A percentile compares a stretch with the other conserved stretches of the same genome.
These are phyloP conservation scores for Anarhynchus alexandrinus DNA, from an alignment of 2,113 vertebrate genomes.

Conservation along the genomic window DNA sequence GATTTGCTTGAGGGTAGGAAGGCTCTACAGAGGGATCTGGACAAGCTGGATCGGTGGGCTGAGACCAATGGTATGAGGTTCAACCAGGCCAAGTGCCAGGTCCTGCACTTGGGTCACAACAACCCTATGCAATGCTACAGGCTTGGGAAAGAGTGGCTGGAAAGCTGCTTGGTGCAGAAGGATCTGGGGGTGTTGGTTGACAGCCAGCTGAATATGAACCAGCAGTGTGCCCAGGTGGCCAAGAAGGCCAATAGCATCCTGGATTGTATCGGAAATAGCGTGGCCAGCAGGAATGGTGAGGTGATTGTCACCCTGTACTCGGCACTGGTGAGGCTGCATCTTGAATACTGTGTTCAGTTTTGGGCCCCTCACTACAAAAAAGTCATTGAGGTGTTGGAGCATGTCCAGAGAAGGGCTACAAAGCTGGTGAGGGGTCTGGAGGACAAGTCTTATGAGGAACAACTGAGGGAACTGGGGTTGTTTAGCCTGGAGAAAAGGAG, in stretches of 20 bases:
- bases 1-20: background rate
- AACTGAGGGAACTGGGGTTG: background rate
- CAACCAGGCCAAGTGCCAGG: background rate
- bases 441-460: background rate
- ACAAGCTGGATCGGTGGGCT: accelerated
- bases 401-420: accelerated
- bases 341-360: background rate
- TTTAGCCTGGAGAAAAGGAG: background rate
- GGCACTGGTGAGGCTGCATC: background rate
- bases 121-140: background rate
- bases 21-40: background rate
- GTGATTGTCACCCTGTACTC: background rate
- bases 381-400: background rate
- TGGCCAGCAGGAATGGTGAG: background rate
- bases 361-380: background rate
- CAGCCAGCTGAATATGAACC: accelerated
- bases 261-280: background rate
- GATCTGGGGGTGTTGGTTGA: background rate
- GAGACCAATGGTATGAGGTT: background rate
- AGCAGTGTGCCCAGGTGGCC: background rate
- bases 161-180: accelerated
- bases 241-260: background rate
- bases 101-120: background rate
- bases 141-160: background rate
- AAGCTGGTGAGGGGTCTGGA: background rate